Evolutionary conservation across 2,888 invertebrate genomes (phyloP), one percentile per base, ranked within the genome.

Genomic region (Agriopis leucophaearia): DNA sequence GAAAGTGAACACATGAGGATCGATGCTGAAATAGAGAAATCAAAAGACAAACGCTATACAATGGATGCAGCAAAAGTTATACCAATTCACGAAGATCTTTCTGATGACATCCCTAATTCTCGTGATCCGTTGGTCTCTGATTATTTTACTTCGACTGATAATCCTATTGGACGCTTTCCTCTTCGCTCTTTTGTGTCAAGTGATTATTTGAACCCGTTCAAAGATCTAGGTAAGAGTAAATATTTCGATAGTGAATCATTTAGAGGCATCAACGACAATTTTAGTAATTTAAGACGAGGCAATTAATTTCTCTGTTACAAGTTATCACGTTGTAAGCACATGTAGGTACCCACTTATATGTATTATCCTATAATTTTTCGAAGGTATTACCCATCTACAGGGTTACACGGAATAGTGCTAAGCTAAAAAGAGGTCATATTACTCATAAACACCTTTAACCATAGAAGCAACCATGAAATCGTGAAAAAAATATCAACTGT

Each of bases 141-240:
- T 63, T 66, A 75, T 59, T 27, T 8, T 45, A 70, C 47, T n/a
- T 75, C 76, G n/a, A 76, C 81, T 9, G 86, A 89, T 56, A 89
- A 89, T 72, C 91, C 91, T 8, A 78, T 87, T 54, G 89, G 85
- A 13, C 80, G 90, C 62, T 81, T 82, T 61, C 89, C 90, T 5
- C 91, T 90, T 71, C 86, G 89, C 64, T 89, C 90, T 0, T 89
- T 82, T 73, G 83, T 87, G 35, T 72, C 91, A n/a, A 88, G 87
- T 64, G 89, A 92, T 77, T 89, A 91, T 74, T 87, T 78, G 66
- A 87, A 86, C 82, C 62, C 76, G 45, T 89, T 90, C 54, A 90
- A 86, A 78, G 89, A 85, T 13, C 70, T 87, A 16, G 78, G 86
- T 69, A 88, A 86, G 88, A 84, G 77, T 52, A 85, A 78, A 51